Conservation (phyloP, 2,113 vertebrate species). For the Sphyrna mokarran region DNA sequence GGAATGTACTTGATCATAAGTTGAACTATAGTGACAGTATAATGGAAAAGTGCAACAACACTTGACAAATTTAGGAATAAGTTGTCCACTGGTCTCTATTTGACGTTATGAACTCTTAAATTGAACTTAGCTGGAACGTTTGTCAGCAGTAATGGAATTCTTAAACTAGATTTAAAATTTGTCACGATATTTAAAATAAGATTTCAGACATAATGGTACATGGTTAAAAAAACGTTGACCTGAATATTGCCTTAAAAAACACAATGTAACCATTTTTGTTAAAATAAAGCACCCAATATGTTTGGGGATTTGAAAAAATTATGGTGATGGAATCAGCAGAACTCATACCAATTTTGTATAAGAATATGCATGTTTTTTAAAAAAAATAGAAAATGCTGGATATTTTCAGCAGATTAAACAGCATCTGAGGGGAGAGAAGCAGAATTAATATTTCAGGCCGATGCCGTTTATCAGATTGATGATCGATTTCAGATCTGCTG, state of each 20-base stretch:
- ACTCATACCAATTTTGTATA: neutral
- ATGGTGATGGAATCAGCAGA: neutral
- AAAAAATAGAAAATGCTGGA: neutral
- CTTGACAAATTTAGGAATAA: neutral
- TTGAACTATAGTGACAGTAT: neutral
- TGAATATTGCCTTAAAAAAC: neutral
- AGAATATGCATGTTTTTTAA: neutral
- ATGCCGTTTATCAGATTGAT: neutral
- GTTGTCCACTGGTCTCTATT: neutral
- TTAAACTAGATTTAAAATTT: conserved; percentile 18
- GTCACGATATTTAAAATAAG: neutral
- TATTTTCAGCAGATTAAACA: no score
- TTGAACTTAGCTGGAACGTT: conserved; percentile 1
- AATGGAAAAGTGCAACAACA: conserved; percentile 21
- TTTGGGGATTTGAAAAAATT: neutral
- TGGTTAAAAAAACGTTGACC: neutral
- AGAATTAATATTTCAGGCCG: neutral
- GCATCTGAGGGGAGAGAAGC: no score
- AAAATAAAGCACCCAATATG: neutral
- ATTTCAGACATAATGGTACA: neutral
- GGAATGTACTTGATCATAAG: neutral
- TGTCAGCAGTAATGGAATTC: neutral
- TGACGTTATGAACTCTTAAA: conserved; percentile 14
- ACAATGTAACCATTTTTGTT: neutral
- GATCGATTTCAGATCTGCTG: neutral